Percentiles rank a stretch among this genome's conserved stretches.
These are phyloP conservation scores for Apis dorsata DNA, from an alignment of 1,140 invertebrate genomes.

Conservation along the genomic window DNA sequence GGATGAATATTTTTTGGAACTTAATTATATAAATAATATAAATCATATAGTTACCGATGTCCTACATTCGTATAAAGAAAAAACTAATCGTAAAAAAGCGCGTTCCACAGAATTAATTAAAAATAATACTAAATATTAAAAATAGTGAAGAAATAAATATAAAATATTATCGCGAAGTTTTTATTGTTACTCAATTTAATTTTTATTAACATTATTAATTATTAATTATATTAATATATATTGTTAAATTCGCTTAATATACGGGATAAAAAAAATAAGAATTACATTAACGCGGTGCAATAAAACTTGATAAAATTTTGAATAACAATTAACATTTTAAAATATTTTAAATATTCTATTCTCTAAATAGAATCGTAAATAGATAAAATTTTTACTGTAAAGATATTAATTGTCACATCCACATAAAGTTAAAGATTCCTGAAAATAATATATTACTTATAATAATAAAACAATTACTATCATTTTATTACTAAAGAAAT, in stretches of 20 bases:
- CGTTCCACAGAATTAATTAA: not conserved
- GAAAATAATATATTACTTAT: not conserved
- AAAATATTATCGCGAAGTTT: not conserved
- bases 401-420: not conserved
- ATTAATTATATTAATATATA: not conserved
- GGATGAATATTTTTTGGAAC: not conserved
- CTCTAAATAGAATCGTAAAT: too few species aligned
- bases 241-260: too few species aligned
- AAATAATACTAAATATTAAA: not conserved
- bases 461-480: not conserved
- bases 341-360: too few species aligned
- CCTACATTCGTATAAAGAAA: not conserved
- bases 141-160: not conserved
- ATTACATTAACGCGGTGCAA: not conserved
- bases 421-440: not conserved
- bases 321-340: too few species aligned
- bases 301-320: not conserved
- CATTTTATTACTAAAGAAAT: not conserved
- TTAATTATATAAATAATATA: not conserved
- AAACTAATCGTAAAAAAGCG: not conserved
- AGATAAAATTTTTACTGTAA: not conserved
- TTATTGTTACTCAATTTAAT: not conserved
- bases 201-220: not conserved
- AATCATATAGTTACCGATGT: not conserved
- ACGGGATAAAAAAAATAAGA: not conserved